A percentile compares a stretch with the other conserved stretches of the same genome.
Conservation (phyloP, 2,113 vertebrate species). For the Scortum barcoo region DNA sequence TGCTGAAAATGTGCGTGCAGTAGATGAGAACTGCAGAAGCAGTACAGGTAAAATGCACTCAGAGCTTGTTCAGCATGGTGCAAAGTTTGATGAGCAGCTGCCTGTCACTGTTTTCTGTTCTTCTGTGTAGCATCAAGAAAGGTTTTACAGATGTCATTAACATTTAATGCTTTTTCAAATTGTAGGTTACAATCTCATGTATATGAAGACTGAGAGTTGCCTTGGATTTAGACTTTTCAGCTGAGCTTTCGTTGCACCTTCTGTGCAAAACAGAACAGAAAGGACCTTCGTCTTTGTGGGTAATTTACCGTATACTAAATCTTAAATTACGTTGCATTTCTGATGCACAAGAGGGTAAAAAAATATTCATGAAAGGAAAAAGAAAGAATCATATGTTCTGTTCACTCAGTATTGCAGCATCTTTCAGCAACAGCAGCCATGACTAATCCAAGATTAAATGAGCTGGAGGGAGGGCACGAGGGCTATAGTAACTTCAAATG, state of each 20-base stretch:
- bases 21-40: background rate
- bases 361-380: background rate
- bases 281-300: background rate
- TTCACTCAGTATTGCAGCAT: constrained; percentile 43
- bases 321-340: background rate
- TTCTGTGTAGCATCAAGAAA: constrained; percentile 1
- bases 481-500: constrained; percentile 45
- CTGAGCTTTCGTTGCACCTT: background rate
- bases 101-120: background rate
- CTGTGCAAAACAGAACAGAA: background rate
- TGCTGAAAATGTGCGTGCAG: constrained; percentile 15
- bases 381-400: constrained; percentile 25
- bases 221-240: background rate
- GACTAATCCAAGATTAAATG: constrained; percentile 66
- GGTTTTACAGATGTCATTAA: constrained; percentile 6
- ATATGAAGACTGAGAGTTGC: background rate
- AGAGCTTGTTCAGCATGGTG: background rate
- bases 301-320: background rate
- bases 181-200: background rate
- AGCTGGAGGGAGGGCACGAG: constrained; percentile 45
- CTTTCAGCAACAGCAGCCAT: constrained; percentile 51
- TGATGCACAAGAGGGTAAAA: background rate
- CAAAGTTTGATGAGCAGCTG: background rate
- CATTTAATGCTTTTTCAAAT: background rate
- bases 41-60: background rate